Evolutionary conservation across 2,797 vertebrate species (phyloP), one percentile per base, ranked within the genome.

Genomic region (Gallirallus australis): DNA sequence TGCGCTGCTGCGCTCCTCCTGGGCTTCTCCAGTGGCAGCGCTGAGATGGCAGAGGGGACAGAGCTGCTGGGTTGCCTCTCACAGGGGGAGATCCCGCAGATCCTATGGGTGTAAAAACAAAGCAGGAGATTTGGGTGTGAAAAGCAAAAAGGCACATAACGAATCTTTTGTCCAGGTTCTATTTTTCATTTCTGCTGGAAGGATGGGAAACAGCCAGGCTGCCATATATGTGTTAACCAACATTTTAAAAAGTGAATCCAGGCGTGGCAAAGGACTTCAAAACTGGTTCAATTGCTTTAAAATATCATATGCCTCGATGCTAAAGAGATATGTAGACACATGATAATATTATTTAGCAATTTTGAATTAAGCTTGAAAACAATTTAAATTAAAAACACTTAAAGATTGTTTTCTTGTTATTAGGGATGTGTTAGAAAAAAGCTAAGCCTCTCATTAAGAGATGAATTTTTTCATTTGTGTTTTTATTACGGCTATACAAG

Each of bases 321-420:
- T 85, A 91, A 76, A 89, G 78, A 50, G 53, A 66, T 90, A 93
- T 40, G 60, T 2, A 89, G 80, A 57, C 59, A 77, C 88, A 68
- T 12, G 19, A 82, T 79, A 91, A 61, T 64, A 82, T 92, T 94
- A 89, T 90, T 91, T 71, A 87, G 59, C 45, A 66, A 91, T 82
- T 94, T 93, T 65, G 53, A 96, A 96, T 93, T 93, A 77, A 95
- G 42, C 47, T 33, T 76, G 31, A 66, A 83, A 94, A 92, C 84
- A 90, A 81, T 78, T 86, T 69, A 59, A 96, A 94, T 82, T 64
- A 72, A 86, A 95, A 97, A 75, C 76, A 89, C 94, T 77, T 93
- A 57, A 94, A 80, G 54, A 83, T 84, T 92, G 24, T 87, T 94
- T 96, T 96, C 30, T 82, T 82, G 1, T 80, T 83, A 89, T 52